Evolutionary conservation across 30 jellyfish, hydroid and myxozoan species (phyloP).

Genomic region (Hydra vulgaris): DNA sequence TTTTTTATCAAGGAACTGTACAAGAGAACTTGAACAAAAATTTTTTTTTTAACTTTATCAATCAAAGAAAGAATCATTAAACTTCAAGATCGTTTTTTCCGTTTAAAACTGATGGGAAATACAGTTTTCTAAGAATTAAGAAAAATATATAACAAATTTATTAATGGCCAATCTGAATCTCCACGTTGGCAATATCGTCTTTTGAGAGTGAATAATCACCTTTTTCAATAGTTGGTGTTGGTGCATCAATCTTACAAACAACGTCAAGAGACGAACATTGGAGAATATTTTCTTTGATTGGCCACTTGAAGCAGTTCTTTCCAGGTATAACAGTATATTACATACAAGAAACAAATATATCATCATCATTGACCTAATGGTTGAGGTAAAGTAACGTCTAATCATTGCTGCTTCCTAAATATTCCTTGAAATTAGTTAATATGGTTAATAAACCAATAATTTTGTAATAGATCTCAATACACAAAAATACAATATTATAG

Average conservation of each 20-base stretch:
- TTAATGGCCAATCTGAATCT: background rate
- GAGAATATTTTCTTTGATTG: slow-evolving; percentile 10
- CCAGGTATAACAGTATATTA: background rate
- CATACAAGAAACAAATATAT: background rate
- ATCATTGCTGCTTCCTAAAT: background rate
- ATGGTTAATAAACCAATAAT: background rate
- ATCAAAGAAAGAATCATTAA: too few species aligned
- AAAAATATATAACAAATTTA: too few species aligned
- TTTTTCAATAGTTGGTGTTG: slow-evolving; percentile 3
- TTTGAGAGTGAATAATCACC: slow-evolving; percentile 12
- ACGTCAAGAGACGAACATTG: background rate
- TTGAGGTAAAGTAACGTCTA: background rate
- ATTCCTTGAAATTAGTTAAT: background rate
- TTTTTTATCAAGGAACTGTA: too few species aligned
- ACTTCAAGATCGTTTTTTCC: too few species aligned
- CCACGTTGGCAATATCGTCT: background rate
- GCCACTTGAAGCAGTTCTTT: slow-evolving; percentile 17
- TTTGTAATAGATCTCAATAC: too few species aligned
- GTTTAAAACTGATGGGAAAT: too few species aligned
- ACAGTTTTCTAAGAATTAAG: background rate
- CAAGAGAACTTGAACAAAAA: too few species aligned
- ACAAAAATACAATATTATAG: background rate
- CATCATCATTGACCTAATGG: slow-evolving; percentile 11
- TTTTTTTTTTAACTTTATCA: too few species aligned
- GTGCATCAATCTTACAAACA: slow-evolving; percentile 15